Conservation (phyloP, 2,888 invertebrate species). For the Nomada hirtipes region DNA sequence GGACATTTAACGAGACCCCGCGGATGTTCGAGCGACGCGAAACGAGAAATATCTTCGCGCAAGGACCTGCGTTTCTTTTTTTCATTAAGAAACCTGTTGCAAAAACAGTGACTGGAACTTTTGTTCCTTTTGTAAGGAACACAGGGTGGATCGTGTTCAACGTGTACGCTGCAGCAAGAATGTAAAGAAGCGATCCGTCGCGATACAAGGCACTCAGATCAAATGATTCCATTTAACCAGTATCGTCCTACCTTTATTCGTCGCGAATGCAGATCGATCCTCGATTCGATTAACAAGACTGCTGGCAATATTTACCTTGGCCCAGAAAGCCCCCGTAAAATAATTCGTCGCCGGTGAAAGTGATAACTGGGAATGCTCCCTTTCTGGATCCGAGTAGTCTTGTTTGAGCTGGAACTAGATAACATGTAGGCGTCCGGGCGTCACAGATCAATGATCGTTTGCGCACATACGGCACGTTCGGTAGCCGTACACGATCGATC, state of each 20-base stretch:
- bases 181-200: no score
- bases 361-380: constrained; percentile 37
- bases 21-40: constrained; percentile 29
- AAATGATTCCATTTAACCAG: no score
- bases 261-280: not conserved
- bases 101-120: not conserved
- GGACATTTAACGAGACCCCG: constrained; percentile 55
- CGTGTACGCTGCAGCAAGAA: no score
- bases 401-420: constrained; percentile 30
- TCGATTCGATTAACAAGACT: not conserved
- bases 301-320: constrained; percentile 36
- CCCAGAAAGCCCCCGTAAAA: constrained; percentile 39
- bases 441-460: constrained; percentile 68
- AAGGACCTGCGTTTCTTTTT: not conserved
- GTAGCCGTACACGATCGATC: constrained; percentile 68
- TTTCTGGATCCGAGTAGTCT: constrained; percentile 21
- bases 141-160: not conserved
- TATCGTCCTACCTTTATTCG: not conserved
- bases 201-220: no score
- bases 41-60: constrained; percentile 17
- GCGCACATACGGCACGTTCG: constrained; percentile 64
- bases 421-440: constrained; percentile 66
- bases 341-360: constrained; percentile 38
- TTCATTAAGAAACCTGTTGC: not conserved
- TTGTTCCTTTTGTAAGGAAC: not conserved